Evolutionary conservation across 2,888 invertebrate genomes (phyloP).

Genomic region (Dendrolimus houi): DNA sequence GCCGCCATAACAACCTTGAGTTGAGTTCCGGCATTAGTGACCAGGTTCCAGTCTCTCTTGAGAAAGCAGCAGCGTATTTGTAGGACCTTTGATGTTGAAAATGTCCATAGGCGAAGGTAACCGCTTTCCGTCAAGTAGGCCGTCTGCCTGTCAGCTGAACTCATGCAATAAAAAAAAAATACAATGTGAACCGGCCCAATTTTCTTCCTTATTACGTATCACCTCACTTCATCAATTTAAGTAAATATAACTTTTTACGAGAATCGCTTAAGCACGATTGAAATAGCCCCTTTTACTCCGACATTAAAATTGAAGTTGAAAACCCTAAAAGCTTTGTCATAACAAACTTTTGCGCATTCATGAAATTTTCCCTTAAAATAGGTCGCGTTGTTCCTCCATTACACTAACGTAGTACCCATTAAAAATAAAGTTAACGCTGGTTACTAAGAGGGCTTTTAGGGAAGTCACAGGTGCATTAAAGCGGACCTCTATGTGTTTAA

Average conservation of each 20-base stretch:
- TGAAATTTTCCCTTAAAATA: conserved; percentile 65
- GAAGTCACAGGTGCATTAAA: conserved; percentile 68
- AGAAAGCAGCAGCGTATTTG: too few species aligned
- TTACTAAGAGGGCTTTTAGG: conserved; percentile 60
- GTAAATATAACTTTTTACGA: background rate
- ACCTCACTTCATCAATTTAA: background rate
- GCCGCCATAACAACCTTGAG: too few species aligned
- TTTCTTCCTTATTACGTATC: too few species aligned
- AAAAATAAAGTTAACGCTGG: conserved; percentile 62
- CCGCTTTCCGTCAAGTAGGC: too few species aligned
- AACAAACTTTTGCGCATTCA: conserved; percentile 57
- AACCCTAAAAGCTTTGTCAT: conserved; percentile 56
- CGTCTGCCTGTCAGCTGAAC: too few species aligned
- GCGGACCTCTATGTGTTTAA: conserved; percentile 46
- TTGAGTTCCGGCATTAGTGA: too few species aligned
- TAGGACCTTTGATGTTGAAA: too few species aligned
- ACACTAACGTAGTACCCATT: conserved; percentile 59
- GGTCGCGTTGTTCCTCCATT: conserved; percentile 65
- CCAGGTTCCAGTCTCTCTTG: too few species aligned
- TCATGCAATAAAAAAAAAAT: too few species aligned
- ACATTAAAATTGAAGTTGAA: conserved; percentile 36
- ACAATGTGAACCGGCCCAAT: too few species aligned
- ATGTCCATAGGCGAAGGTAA: too few species aligned
- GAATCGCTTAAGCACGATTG: background rate
- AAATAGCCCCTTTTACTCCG: conserved; percentile 3